Conservation (phyloP, 1,140 invertebrate species). For the Amyelois transitella region DNA sequence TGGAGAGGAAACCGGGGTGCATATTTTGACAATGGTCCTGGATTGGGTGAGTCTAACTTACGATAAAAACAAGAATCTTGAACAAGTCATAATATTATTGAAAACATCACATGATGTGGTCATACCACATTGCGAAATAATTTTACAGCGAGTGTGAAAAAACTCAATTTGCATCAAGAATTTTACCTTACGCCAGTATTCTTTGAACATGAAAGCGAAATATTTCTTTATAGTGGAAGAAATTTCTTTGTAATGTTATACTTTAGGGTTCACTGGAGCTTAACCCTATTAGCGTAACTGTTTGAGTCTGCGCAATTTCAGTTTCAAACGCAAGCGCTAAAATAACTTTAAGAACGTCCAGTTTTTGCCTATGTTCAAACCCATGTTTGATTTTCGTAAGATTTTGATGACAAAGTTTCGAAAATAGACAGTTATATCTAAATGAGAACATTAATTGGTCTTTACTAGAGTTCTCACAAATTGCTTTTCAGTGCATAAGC, state of each 20-base stretch:
- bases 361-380: not conserved
- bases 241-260: conserved; percentile 17
- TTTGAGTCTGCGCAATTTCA: not conserved
- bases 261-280: conserved; percentile 3
- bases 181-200: conserved; percentile 16
- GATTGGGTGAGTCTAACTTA: no score
- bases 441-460: no score
- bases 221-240: conserved; percentile 10
- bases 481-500: no score
- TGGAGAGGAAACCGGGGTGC: no score
- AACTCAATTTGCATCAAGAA: conserved; percentile 14
- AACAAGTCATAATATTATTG: no score
- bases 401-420: no score
- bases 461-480: no score
- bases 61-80: no score
- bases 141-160: conserved; percentile 1
- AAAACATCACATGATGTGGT: no score
- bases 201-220: conserved; percentile 19
- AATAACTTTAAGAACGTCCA: not conserved
- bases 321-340: not conserved
- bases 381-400: no score
- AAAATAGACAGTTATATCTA: no score
- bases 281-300: not conserved
- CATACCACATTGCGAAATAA: conserved; percentile 35
- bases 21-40: no score